Base-by-base conservation (phyloP, 2,888 invertebrate genomes). In the Epirrhoe alternata region DNA sequence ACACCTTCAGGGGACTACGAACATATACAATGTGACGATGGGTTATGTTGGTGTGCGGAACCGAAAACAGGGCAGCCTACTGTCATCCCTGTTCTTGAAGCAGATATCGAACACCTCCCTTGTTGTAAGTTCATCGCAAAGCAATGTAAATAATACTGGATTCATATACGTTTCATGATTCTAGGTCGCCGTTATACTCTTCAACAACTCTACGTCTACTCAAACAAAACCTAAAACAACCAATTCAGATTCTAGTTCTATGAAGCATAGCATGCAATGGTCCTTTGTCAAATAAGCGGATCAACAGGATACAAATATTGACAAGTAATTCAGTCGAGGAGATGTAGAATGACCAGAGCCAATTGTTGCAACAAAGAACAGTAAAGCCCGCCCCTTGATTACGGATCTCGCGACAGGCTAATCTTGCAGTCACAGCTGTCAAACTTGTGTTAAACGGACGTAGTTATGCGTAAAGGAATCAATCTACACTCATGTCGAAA, bases 11-110 rank as follows among this genome's bases (percentile, higher is more conserved):
- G 96, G 17, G 95, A 96, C 86, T 96, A 94, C 81, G 96, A 96
- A 78, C 86, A 90, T 24, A 81, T 96, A 33, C 96, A 96, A 79
- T 96, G 96, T 77, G 95, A 95, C 81, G 89, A 93, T 62, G 95
- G 94, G 1, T 79, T 95, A 70, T 96, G 96, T 79, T 96, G 96
- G 96, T 96, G 96, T 82, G 95, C 94, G 1, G 93, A 95, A 42
- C 87, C 93, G 0, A 88, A 80, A 78, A 95, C 95, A 58, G 96
- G 96, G 16, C 91, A 94, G 73, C 92, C 95, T 1, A 86, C 85
- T 0, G 89, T 94, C 10, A 83, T 90, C 50, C 94, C 95, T 0
- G 93, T 96, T 6, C 94, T 94, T 0, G 93, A 95, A 75, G 85
- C 81, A 5, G 92, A 95, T 78, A 95, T 95, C 94, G 86, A 77